Percentiles rank a stretch among this genome's conserved stretches.
Evolutionary conservation across 2,888 invertebrate species (phyloP).

Genomic region (Leptopilina drosophilae): DNA sequence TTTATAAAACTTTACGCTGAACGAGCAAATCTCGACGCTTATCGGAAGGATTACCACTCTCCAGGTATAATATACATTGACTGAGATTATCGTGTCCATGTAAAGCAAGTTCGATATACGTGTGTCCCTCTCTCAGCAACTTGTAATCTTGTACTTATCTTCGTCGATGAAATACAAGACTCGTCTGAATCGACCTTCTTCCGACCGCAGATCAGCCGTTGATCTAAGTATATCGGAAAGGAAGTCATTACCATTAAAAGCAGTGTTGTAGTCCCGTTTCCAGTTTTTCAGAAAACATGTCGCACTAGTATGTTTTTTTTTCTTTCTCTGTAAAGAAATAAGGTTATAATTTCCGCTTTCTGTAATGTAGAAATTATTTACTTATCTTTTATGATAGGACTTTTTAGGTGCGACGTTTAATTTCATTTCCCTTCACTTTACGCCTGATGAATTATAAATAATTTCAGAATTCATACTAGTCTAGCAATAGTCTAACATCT

Average conservation of each 20-base stretch:
- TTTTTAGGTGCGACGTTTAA: too few species aligned
- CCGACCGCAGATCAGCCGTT: constrained; percentile 14
- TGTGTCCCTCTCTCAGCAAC: constrained; percentile 35
- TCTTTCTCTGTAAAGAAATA: not conserved
- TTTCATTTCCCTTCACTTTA: too few species aligned
- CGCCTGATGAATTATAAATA: too few species aligned
- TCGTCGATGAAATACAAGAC: constrained; percentile 14
- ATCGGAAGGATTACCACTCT: constrained; percentile 53
- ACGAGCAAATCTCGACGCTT: constrained; percentile 54
- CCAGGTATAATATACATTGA: constrained; percentile 40
- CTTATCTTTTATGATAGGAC: not conserved
- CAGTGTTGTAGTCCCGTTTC: constrained; percentile 9
- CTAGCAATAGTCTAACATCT: too few species aligned
- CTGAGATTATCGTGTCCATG: constrained; percentile 55
- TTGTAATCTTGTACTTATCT: constrained; percentile 43
- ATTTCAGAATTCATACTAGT: too few species aligned
- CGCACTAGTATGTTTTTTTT: not conserved
- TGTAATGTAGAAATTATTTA: not conserved
- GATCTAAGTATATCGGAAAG: constrained; percentile 31
- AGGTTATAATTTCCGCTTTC: constrained; percentile 12
- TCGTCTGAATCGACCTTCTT: constrained; percentile 20
- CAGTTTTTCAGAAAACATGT: not conserved
- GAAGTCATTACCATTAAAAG: constrained; percentile 13
- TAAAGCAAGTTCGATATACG: constrained; percentile 52
- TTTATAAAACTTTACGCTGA: constrained; percentile 54